Base-by-base conservation (phyloP, 1,140 invertebrate species). In the Brachionus sp. region DNA sequence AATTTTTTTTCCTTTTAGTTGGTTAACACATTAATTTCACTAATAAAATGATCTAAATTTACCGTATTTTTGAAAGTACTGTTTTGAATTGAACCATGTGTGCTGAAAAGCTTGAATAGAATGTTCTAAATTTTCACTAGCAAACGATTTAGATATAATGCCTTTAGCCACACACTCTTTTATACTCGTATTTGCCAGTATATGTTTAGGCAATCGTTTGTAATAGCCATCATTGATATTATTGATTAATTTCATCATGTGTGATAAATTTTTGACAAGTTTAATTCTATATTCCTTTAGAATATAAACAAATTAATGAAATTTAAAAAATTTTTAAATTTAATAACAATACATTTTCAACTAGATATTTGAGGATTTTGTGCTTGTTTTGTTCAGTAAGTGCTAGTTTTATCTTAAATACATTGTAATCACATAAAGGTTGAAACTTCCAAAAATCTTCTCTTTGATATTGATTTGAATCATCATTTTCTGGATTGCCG, bases 391-490 rank as follows among this genome's bases (percentile, higher is more conserved):
- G 19, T 12, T 75, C 12, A 23, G 70, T 46, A 7, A 75, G 23
- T 6, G 19, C 42, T 16, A 80, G 19, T 29, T 80, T 53, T 29
- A 37, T 66, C 35, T 66, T 80, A 37, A 80, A 64, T 16, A 80
- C 35, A 39, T 64, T 66, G 35, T 62, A 80, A 39, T 62, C 42
- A 66, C 50, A 64, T 23, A 23, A 13, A 13, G 77, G 77, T 16
- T 66, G 77, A 62, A 39, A 80, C 29, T 80, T 80, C 77, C 77
- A 80, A 39, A 80, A 35, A 39, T 80, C 53, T 23, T 7, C 10
- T 62, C 16, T 62, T 29, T 62, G 46, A 37, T 80, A 80, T 16
- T 37, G 50, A 78, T 50, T 42, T 29, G 12, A 62, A 25, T 2
- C 10, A 12, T 29, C 7, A 25, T 37, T 13, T 12, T 35, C 25